A percentile compares a stretch with the other conserved stretches of the same genome.
Conservation (phyloP, 2,888 invertebrate species). For the Oasisia sp. region DNA sequence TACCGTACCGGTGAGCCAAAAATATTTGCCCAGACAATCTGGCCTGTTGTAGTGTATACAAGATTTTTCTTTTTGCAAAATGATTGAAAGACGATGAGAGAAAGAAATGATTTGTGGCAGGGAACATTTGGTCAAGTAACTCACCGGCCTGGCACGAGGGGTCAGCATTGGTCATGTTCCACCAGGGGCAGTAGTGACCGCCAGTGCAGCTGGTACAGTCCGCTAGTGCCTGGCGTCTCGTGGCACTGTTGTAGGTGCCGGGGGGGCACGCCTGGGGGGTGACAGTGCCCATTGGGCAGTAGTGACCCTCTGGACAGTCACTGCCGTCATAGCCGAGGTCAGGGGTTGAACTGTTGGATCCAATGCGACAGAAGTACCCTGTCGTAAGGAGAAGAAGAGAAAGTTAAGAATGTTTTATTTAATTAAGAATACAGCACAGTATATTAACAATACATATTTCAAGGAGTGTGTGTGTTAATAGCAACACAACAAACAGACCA, state of each 20-base stretch:
- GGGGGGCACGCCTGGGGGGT: slow-evolving; percentile 49
- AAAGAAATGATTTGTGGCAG: too few species aligned
- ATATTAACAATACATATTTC: not conserved
- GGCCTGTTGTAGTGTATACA: too few species aligned
- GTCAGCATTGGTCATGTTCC: slow-evolving; percentile 53
- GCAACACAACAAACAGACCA: not conserved
- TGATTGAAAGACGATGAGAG: too few species aligned
- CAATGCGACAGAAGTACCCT: slow-evolving; percentile 57
- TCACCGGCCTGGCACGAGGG: slow-evolving; percentile 55
- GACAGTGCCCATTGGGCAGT: slow-evolving; percentile 54
- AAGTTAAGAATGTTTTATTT: not conserved
- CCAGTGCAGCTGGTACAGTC: slow-evolving; percentile 59
- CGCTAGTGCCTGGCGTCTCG: slow-evolving; percentile 41
- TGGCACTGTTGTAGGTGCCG: slow-evolving; percentile 40
- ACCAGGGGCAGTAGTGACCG: slow-evolving; percentile 59
- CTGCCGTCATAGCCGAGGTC: slow-evolving; percentile 49
- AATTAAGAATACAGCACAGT: not conserved
- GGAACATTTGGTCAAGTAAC: not conserved
- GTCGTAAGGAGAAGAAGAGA: slow-evolving; percentile 26
- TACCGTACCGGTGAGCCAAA: too few species aligned
- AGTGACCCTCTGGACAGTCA: slow-evolving; percentile 57
- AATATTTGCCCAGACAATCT: too few species aligned
- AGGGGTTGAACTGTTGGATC: slow-evolving; percentile 51
- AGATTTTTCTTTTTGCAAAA: too few species aligned
- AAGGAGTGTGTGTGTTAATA: not conserved